Evolutionary conservation across 2,888 invertebrate genomes (phyloP), one percentile per base, ranked within the genome.

Genomic region (Aphelenchoides bicaudatus): DNA sequence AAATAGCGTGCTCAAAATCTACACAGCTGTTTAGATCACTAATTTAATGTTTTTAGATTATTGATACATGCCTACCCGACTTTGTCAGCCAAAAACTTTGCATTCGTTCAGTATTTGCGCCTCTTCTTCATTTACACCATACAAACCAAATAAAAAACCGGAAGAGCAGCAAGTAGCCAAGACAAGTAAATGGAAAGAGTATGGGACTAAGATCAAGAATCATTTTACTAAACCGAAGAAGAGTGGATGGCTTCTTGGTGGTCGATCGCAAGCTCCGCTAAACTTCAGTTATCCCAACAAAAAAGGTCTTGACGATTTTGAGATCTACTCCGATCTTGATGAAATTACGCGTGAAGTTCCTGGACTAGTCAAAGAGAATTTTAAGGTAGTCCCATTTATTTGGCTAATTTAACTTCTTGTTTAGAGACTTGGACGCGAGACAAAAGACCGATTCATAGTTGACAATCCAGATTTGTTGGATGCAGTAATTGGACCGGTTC

Each of bases 221-320:
- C 16, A 21, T n/a, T 25, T 43, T n/a, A 25, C 21, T 10, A 43
- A 43, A 43, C 43, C 21, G 16, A 43, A 43, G 23, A 25, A 43
- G 6, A 6, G 25, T 6, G 43, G 16, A 6, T n/a, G n/a, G n/a
- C 16, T 43, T n/a, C 25, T 43, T 8, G 23, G 16, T n/a, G 43
- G 43, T 43, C 43, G 43, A 21, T 43, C 43, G 10, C 8, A 43
- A 6, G 43, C 65, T 5, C 72, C 72, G 13, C 61, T 73, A 16
- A 73, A 68, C 53, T 63, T 68, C n/a, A 70, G 68, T 34, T 71
- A 66, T 39, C 70, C 72, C 16, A 73, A 75, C 59, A 56, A 54
- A 19, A 72, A 69, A 59, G 71, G 72, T 21, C 62, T 71, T 1
- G 59, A 49, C 2, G 67, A 67, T 27, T 71, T 66, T 43, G 71